These are phyloP conservation scores for Podarcis siculus DNA, from an alignment of 2,797 vertebrate genomes.

Conservation along the genomic window DNA sequence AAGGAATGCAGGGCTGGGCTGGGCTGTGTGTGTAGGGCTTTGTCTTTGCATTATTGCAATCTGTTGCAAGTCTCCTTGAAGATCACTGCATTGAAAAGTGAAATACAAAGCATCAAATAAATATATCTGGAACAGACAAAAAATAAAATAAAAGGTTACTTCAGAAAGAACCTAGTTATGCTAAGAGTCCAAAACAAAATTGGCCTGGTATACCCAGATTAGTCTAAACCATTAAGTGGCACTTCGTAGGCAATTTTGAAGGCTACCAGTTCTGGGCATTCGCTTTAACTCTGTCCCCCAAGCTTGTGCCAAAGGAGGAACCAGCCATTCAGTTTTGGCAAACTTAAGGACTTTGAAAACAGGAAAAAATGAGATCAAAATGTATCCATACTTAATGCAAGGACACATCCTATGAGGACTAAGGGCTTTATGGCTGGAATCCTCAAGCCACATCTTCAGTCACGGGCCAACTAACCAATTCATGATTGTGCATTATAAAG, in stretches of 20 bases:
- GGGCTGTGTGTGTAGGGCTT: not conserved
- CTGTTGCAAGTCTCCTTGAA: not conserved
- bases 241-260: not conserved
- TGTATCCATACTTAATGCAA: not conserved
- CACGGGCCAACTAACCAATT: not conserved
- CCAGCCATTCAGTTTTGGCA: not conserved
- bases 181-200: not conserved
- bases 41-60: not conserved
- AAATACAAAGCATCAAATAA: not conserved
- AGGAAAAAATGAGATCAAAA: not conserved
- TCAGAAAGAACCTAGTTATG: not conserved
- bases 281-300: too few relatives aligned
- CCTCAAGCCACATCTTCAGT: not conserved
- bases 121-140: not conserved
- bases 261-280: not conserved
- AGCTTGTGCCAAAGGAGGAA: not conserved
- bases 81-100: not conserved
- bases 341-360: not conserved
- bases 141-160: not conserved
- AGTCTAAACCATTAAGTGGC: not conserved
- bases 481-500: constrained; percentile 17
- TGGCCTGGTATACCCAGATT: not conserved
- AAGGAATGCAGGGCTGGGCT: not conserved
- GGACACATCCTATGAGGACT: not conserved
- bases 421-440: not conserved